Base-by-base conservation (phyloP, 2,113 vertebrate genomes). In the Thermophis baileyi region DNA sequence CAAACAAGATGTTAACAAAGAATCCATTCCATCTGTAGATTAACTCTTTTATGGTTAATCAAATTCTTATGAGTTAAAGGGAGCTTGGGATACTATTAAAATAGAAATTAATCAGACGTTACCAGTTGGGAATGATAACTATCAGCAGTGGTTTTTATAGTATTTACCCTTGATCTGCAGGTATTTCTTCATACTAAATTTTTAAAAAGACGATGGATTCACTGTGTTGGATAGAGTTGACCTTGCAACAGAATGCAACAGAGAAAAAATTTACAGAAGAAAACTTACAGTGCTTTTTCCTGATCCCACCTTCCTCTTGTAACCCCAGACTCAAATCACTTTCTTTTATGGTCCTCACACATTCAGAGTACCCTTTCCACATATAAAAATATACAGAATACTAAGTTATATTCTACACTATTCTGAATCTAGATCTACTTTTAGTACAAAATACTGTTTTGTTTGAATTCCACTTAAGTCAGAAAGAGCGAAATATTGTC, bases 21-120 rank as follows among this genome's bases (percentile, higher is more conserved):
- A 90, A 92, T 92, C 50, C 86, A 14, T 91, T 93, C 5, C n/a
- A 93, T 69, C 92, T 94, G 54, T 86, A 93, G 55, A 11, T 90
- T 69, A 81, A 92, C 55, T 89, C 10, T 51, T 91, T 93, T 88
- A 85, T 87, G 85, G 47, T 35, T 92, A 94, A 91, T 87, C 6
- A 30, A 81, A 14, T 92, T 93, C 49, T 92, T 27, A 93, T 16
- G 16, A 22, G 14, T 50, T 81, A 7, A 60, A 44, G 2, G 46
- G 18, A 6, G 11, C 35, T 91, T 87, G 16, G 49, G 49, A 53
- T 46, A 91, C n/a, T 69, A n/a, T 91, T 12, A 2, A 22, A 0
- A 0, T 16, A 22, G 30, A 90, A 89, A 35, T 5, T 9, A n/a
- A 1, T 63, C 1, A 0, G 22, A 40, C 87, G 10, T n/a, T 20